These are phyloP conservation scores for Pipistrellus pygmaeus DNA, from an alignment of 2,797 vertebrate genomes.

Conservation along the genomic window DNA sequence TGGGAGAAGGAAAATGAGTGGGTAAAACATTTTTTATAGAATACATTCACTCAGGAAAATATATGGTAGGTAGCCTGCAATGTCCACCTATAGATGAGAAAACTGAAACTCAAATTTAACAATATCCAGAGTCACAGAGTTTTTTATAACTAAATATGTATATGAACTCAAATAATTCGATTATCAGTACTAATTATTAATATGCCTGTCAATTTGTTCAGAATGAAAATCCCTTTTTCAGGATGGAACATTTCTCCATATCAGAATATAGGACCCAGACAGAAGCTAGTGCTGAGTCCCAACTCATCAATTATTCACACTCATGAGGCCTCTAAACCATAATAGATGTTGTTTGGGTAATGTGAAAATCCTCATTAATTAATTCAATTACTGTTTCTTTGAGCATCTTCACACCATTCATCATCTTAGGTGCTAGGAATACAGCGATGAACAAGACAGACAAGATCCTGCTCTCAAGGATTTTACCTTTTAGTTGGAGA, in stretches of 20 bases:
- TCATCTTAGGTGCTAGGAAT: neutral
- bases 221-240: slow-evolving; percentile 41
- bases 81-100: neutral
- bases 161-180: neutral
- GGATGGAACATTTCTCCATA: neutral
- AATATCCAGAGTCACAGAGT: neutral
- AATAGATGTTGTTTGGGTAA: neutral
- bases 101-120: slow-evolving; percentile 50
- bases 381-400: neutral
- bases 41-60: neutral
- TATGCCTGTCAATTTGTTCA: neutral
- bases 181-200: neutral
- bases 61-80: neutral
- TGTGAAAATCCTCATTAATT: neutral
- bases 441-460: neutral
- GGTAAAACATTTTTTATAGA: neutral
- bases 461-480: neutral
- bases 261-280: neutral
- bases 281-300: neutral
- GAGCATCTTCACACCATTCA: neutral
- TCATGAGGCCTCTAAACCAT: neutral
- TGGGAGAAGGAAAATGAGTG: neutral
- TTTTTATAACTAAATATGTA: neutral
- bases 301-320: neutral
- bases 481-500: neutral